Evolutionary conservation across 2,888 invertebrate genomes (phyloP), one percentile per base, ranked within the genome.

Genomic region (Andrena minutula): DNA sequence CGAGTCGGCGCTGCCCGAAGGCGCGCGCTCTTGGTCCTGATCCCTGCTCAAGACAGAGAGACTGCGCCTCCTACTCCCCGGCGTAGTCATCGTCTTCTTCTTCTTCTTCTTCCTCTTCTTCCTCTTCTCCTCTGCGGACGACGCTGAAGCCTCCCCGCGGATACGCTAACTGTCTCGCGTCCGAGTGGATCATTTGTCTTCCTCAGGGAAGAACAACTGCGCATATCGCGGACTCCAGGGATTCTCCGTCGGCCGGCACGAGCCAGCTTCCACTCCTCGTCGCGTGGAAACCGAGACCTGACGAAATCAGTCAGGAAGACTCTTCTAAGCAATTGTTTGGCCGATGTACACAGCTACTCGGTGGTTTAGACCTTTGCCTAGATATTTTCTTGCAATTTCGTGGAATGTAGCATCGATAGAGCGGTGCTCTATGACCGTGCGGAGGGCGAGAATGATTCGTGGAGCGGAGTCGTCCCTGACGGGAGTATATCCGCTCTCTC

Each of bases 401-500:
- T 3, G 0, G 12, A 16, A 16, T 1, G 41, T 1, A 41, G 12
- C 5, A 5, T 5, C 41, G 41, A 12, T 41, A 41, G 41, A 41
- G 16, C 0, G 41, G 12, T 41, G 41, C 41, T 41, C 12, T 41
- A 41, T 5, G 41, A 41, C 1, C 23, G 56, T 12, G 26, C 26
- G 8, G 56, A 7, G 23, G 23, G 65, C 58, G 68, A 47, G 61
- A 63, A 35, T 61, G 51, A 61, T 61, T 61, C 69, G 61, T 26
- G 69, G 60, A 30, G 49, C 68, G 58, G 72, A 80, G 74, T 66
- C 83, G 88, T 88, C 90, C 83, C 89, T 90, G 91, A 88, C 89
- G 90, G 88, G 82, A 84, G 86, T 86, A 90, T 92, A 91, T 91
- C 90, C 91, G 91, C 90, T 92, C 91, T 89, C 90, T 89, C 89